A percentile compares a stretch with the other conserved stretches of the same genome.
Conservation (phyloP, 2,113 vertebrate genomes). For the Chascanopsetta lugubris region DNA sequence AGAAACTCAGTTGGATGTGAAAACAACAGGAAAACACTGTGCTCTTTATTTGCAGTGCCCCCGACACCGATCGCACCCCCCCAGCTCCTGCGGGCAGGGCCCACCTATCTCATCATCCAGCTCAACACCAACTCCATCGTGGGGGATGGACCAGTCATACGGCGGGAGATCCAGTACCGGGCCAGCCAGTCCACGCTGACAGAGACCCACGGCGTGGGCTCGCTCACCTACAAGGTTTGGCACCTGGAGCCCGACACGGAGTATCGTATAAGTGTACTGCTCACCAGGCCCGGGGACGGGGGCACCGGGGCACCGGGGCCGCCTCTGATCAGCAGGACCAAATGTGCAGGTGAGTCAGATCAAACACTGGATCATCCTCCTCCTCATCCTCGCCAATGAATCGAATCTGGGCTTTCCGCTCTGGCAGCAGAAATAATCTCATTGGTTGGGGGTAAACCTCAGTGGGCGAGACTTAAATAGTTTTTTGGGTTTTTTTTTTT, state of each 20-base stretch:
- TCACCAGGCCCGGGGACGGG: constrained; percentile 92
- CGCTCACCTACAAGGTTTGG: constrained; percentile 96
- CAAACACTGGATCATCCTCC: neutral
- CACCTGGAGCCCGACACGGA: constrained; percentile 95
- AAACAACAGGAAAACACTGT: neutral
- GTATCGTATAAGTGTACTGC: constrained; percentile 94
- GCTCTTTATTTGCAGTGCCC: constrained; percentile 82
- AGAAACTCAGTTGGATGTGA: too few relatives aligned
- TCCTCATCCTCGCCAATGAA: neutral
- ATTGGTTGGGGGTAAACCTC: constrained; percentile 1
- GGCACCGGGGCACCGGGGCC: constrained; percentile 92
- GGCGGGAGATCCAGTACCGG: constrained; percentile 94
- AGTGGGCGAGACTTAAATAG: neutral
- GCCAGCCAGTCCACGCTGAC: constrained; percentile 91
- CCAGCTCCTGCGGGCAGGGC: constrained; percentile 90
- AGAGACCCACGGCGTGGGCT: constrained; percentile 90
- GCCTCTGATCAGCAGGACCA: constrained; percentile 92
- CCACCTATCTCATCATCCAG: constrained; percentile 96
- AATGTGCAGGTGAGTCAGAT: constrained; percentile 89
- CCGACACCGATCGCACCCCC: constrained; percentile 93
- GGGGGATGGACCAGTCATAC: constrained; percentile 93
- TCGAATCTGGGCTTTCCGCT: neutral
- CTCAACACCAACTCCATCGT: constrained; percentile 96
- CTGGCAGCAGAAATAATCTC: neutral
- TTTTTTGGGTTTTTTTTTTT: too few relatives aligned